A percentile compares a stretch with the other conserved stretches of the same genome.
Conservation (phyloP, 23 tunicate genomes). For the Trididemnum nubilum region DNA sequence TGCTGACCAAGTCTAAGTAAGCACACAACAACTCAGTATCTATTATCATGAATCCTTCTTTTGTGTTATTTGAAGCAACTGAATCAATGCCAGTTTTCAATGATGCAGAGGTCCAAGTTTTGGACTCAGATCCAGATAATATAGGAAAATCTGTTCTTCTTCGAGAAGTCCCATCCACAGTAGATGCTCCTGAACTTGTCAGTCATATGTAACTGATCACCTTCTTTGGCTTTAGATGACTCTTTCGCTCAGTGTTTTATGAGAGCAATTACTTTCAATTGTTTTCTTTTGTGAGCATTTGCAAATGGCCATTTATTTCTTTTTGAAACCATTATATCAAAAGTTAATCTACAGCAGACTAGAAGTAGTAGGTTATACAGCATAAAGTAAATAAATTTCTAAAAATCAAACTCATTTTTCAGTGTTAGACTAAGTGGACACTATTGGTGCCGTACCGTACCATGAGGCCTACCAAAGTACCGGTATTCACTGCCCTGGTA, state of each 20-base stretch:
- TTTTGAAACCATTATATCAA: background rate
- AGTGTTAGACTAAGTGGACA: background rate
- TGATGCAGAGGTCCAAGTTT: background rate
- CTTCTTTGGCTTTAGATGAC: background rate
- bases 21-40: constrained; percentile 1
- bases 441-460: too few species aligned
- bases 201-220: background rate
- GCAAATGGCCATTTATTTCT: background rate
- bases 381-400: too few species aligned
- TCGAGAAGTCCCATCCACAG: background rate
- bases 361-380: background rate
- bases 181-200: background rate
- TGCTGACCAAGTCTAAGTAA: background rate
- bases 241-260: background rate
- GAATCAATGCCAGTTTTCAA: background rate
- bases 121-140: background rate
- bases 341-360: background rate
- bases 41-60: background rate
- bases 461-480: background rate
- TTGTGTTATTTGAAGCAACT: background rate
- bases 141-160: background rate
- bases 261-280: background rate
- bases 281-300: background rate
- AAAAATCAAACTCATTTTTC: background rate
- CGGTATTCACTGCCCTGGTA: too few species aligned